A percentile compares a stretch with the other conserved stretches of the same genome.
Conservation (phyloP, 2,888 invertebrate species). For the Xylota sylvarum region DNA sequence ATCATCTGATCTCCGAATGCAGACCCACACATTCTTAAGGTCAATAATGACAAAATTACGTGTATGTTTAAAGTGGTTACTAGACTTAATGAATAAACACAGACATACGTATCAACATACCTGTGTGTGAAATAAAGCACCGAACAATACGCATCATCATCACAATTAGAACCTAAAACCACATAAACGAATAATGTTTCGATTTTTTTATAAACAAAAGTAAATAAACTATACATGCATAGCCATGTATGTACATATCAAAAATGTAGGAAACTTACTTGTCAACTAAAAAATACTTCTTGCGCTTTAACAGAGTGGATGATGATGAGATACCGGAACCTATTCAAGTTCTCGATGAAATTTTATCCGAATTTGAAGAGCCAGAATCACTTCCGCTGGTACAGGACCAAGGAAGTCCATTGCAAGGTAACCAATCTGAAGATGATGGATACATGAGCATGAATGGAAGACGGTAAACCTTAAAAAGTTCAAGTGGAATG, state of each 20-base stretch:
- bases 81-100: no score
- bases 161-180: no score
- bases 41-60: background rate
- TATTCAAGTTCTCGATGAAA: slow-evolving; percentile 94
- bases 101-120: no score
- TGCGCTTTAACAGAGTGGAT: slow-evolving; percentile 24
- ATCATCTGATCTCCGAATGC: background rate
- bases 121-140: no score
- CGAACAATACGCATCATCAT: no score
- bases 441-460: slow-evolving; percentile 97
- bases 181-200: no score
- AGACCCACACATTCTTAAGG: background rate
- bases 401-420: slow-evolving; percentile 88
- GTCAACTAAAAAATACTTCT: background rate
- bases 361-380: slow-evolving; percentile 96
- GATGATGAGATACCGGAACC: slow-evolving; percentile 95
- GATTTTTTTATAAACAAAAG: no score
- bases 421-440: slow-evolving; percentile 93
- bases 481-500: background rate
- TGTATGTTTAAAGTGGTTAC: no score
- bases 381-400: slow-evolving; percentile 83
- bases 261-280: background rate
- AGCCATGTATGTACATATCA: no score
- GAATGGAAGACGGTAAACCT: slow-evolving; percentile 90
- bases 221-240: no score